These are phyloP conservation scores for Blastobasis lacticolella DNA, from an alignment of 2,888 invertebrate species.

Conservation along the genomic window DNA sequence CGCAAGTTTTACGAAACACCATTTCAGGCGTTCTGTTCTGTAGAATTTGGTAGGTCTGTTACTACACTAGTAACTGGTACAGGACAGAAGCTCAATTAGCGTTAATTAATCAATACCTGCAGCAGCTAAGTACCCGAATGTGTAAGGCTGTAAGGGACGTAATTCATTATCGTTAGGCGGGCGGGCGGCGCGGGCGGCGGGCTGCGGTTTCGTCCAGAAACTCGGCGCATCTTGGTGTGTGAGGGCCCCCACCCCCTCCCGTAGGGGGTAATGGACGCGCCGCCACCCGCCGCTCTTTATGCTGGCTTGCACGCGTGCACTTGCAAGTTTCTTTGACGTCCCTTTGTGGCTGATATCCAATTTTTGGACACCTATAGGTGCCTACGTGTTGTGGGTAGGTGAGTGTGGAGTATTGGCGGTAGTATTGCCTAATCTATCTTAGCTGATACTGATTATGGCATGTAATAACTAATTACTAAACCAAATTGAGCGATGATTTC, in stretches of 20 bases:
- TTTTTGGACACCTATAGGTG: slow-evolving; percentile 35
- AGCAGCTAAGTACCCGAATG: too few relatives aligned
- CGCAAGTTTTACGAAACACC: too few relatives aligned
- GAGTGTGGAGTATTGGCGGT: neutral
- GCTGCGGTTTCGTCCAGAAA: slow-evolving; percentile 67
- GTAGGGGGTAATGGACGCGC: slow-evolving; percentile 67
- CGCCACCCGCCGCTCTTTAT: slow-evolving; percentile 63
- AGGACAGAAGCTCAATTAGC: too few relatives aligned
- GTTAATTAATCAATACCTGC: too few relatives aligned
- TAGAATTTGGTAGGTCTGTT: too few relatives aligned
- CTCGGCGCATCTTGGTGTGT: slow-evolving; percentile 68
- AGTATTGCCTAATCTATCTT: too few relatives aligned
- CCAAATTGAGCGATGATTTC: too few relatives aligned
- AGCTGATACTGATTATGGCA: too few relatives aligned
- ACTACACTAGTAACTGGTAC: too few relatives aligned
- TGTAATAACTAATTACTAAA: too few relatives aligned
- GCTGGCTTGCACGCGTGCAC: slow-evolving; percentile 66
- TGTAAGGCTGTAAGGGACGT: slow-evolving; percentile 17
- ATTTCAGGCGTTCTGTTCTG: too few relatives aligned
- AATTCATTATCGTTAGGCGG: slow-evolving; percentile 62
- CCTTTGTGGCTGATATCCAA: slow-evolving; percentile 66
- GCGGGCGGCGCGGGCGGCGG: slow-evolving; percentile 20
- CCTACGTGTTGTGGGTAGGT: too few relatives aligned
- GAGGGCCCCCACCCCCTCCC: slow-evolving; percentile 35
- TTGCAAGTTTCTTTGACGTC: slow-evolving; percentile 69